Evolutionary conservation across 2,888 invertebrate genomes (phyloP), one percentile per base, ranked within the genome.

Genomic region (Drosophila kambysellisi): DNA sequence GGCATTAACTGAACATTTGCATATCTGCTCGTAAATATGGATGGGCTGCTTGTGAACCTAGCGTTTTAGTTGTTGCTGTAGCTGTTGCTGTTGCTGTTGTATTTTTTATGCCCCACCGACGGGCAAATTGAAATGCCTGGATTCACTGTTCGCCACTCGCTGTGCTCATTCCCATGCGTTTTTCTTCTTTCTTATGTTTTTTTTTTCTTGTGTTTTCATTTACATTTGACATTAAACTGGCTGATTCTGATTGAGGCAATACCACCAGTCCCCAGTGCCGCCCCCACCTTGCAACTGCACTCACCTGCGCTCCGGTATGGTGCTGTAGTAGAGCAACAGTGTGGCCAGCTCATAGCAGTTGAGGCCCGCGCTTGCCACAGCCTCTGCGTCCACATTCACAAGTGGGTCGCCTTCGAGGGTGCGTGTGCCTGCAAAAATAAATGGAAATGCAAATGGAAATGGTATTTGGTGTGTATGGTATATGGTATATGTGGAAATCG

Each of bases 311-410:
- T 93, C 93, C 84, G 96, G 95, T 89, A 96, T 94, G 77, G 96
- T 95, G 81, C 95, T 94, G 93, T 96, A 96, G 94, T 96, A 96
- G 91, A 96, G 94, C 77, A 96, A 93, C 79, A 96, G 94, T 81
- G 95, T 95, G 73, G 96, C 95, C 81, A 96, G 94, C 93, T 96
- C 96, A 86, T 95, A 95, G 91, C 95, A 95, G 81, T 95, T 95
- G 70, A 95, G 93, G 73, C 94, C 94, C 75, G 95, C 95, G 88
- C 94, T 92, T 67, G 94, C 93, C 83, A 95, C 94, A 90, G 94
- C 94, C 83, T 95, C 94, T 65, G 95, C 95, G 88, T 95, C 95
- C 88, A 96, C 95, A 76, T 95, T 94, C 75, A 96, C 94, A 78
- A 96, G 94, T 71, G 95, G 95, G 91, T 95, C 94, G 88, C 95